phyloP scores from a whole-genome alignment of 2,797 vertebrate genomes.

The Coccyzus lansbergi region DNA sequence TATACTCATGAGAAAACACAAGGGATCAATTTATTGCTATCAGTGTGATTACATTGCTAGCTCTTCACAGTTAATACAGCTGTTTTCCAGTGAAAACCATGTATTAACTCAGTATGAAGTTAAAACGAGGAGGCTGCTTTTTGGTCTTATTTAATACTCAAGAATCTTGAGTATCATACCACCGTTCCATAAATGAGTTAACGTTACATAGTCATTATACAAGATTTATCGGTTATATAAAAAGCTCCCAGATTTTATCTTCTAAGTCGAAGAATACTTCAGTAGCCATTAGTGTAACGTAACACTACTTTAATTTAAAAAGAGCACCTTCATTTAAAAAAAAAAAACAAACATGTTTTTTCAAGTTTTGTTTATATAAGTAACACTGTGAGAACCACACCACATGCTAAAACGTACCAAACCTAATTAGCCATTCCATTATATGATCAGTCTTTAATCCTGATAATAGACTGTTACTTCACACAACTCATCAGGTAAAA shows the following conservation, averaged over 20 bases:
- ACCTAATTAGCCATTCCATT: background rate
- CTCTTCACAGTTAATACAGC: constrained; percentile 9
- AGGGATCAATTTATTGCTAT: background rate
- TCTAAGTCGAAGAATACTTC: background rate
- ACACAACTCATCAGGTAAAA: background rate
- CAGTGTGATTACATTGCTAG: background rate
- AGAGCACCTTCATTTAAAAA: background rate
- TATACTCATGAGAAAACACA: constrained; percentile 14
- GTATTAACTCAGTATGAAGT: background rate
- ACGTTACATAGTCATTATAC: background rate
- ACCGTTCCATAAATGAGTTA: background rate
- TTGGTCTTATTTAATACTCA: background rate
- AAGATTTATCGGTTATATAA: background rate
- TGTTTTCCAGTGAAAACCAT: background rate
- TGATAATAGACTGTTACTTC: background rate
- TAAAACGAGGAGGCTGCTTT: background rate
- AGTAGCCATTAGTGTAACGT: background rate
- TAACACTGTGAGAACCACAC: background rate
- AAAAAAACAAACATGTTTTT: background rate
- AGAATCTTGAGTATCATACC: background rate
- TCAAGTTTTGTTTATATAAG: background rate
- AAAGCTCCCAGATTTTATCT: background rate
- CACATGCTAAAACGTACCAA: background rate
- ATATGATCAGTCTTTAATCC: background rate
- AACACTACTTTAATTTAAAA: background rate